Percentiles rank a stretch among this genome's conserved stretches.
Evolutionary conservation across 2,113 vertebrate species (phyloP).

Genomic region (Spheniscus mendiculus): DNA sequence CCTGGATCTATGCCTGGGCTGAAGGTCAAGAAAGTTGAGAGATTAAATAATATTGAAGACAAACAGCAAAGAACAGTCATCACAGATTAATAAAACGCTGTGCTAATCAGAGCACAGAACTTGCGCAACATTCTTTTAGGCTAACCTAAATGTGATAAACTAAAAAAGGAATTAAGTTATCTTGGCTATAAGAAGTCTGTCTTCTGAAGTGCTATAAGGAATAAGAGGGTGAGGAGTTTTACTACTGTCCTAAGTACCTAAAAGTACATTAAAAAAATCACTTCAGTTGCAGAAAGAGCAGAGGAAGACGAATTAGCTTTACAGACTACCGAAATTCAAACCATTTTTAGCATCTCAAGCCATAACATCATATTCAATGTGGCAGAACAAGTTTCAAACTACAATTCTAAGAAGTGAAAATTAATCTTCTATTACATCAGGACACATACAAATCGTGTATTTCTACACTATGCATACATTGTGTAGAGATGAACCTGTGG

Average conservation of each 20-base stretch:
- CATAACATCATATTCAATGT: background rate
- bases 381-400: background rate
- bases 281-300: background rate
- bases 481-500: background rate
- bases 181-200: background rate
- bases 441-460: background rate
- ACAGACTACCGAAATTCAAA: background rate
- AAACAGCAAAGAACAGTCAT: background rate
- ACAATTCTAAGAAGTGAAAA: background rate
- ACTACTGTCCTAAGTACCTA: background rate
- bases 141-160: background rate
- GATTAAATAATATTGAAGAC: background rate
- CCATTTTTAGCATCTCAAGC: background rate
- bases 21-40: background rate
- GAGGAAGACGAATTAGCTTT: background rate
- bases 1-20: background rate
- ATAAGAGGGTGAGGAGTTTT: background rate
- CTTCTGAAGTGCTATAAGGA: background rate
- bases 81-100: background rate
- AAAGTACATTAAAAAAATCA: background rate
- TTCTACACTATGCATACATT: background rate
- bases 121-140: background rate
- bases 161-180: background rate
- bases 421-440: background rate
- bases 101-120: background rate